Evolutionary conservation across 1,140 invertebrate species (phyloP), one percentile per base, ranked within the genome.

Genomic region (Panagrolaimus sp.): DNA sequence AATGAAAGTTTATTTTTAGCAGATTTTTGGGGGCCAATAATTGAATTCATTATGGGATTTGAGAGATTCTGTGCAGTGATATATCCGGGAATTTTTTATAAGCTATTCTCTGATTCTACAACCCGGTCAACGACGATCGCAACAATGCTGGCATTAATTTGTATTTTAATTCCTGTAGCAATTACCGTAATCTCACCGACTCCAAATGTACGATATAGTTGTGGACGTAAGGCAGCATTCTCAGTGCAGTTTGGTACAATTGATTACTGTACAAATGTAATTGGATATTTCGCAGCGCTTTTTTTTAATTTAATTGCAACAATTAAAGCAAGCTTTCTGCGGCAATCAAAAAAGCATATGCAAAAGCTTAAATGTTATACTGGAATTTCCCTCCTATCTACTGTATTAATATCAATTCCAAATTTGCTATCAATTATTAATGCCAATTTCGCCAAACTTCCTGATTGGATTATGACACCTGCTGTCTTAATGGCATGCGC

Each of bases 121-220:
- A n/a, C 20, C 11, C 51, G 51, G 11, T 20, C 27, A 2, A 57
- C 27, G 1, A 27, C 20, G 8, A 11, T 57, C 20, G 27, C 51
- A 20, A 27, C 27, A 57, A 16, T 57, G 20, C 11, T 13, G 0
- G 27, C 51, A 25, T 57, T 16, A 9, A 57, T 57, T 13, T 25
- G 20, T 16, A 4, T 57, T 20, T 11, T 27, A 0, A 57, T 57
- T 1, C 51, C 51, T 11, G 20, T 27, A 1, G 11, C 51, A 20
- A 57, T 57, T 11, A 57, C 51, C 14, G 27, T 57, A 57, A 57
- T 57, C 14, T 13, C 51, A 20, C 51, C 51, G 20, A 57, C 51
- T 0, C 51, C 51, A 9, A 27, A 57, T 57, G 51, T 16, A 11
- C 20, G 27, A 16, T 57, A 57, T 8, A 20, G 27, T 11, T 57